Conservation (phyloP, 2,113 vertebrate species). For the Gila orcuttii region DNA sequence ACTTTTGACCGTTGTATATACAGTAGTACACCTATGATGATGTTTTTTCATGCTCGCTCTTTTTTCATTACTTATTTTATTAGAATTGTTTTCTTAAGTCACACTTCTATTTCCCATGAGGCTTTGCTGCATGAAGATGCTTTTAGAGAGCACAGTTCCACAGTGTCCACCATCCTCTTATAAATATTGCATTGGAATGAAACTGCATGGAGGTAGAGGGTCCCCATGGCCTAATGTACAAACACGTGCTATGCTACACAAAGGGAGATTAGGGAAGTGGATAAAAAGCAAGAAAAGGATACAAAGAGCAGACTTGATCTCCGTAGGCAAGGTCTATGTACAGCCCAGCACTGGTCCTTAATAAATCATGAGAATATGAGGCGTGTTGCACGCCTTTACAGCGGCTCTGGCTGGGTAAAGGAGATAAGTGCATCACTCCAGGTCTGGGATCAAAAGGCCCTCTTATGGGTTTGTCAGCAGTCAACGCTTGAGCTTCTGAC, state of each 20-base stretch:
- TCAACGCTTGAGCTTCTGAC: conserved; percentile 21
- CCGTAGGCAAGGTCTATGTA: conserved; percentile 44
- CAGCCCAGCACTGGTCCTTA: conserved; percentile 57
- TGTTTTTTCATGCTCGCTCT: background rate
- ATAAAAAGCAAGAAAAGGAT: conserved; percentile 31
- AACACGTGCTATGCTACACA: conserved; percentile 51
- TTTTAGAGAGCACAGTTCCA: conserved; percentile 64
- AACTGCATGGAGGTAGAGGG: conserved; percentile 62
- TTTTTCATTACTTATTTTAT: conserved; percentile 28
- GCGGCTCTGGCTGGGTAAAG: conserved; percentile 42
- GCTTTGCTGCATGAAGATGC: conserved; percentile 54
- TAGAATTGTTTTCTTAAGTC: conserved; percentile 24
- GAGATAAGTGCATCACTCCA: conserved; percentile 40
- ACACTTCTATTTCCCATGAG: conserved; percentile 44
- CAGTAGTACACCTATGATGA: background rate
- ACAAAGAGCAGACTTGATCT: conserved; percentile 62
- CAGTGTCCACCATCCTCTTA: conserved; percentile 53
- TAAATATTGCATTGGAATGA: conserved; percentile 75
- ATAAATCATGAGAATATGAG: conserved; percentile 70
- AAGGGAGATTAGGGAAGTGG: conserved; percentile 28
- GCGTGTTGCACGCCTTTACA: conserved; percentile 47
- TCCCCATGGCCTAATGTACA: conserved; percentile 62
- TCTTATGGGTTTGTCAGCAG: conserved; percentile 36
- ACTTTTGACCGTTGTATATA: background rate
- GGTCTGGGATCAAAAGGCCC: background rate